A percentile compares a stretch with the other conserved stretches of the same genome.
Evolutionary conservation across 2,113 vertebrate species (phyloP).

Genomic region (Callocephalon fimbriatum): DNA sequence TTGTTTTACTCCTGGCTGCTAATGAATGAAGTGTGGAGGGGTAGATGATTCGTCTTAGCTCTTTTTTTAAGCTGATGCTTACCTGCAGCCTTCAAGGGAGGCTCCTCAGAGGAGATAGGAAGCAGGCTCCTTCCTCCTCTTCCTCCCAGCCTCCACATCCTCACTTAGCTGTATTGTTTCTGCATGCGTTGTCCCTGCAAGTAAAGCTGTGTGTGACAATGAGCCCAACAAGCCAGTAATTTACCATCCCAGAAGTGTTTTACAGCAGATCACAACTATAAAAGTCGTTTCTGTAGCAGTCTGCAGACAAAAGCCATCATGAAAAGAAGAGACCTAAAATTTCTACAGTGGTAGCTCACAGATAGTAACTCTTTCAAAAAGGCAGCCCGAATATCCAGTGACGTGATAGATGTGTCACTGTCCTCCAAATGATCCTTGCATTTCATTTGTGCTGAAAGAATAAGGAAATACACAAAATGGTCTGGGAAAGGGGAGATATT

Average conservation of each 20-base stretch:
- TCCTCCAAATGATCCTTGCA: background rate
- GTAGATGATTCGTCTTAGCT: background rate
- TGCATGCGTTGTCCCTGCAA: background rate
- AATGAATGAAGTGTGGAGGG: background rate
- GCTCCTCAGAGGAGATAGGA: background rate
- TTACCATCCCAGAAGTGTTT: background rate
- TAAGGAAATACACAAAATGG: background rate
- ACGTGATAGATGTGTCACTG: background rate
- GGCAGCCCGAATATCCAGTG: background rate
- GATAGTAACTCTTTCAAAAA: background rate
- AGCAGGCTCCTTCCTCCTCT: background rate
- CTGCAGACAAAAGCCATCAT: background rate
- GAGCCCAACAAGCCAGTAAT: background rate
- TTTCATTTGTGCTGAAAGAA: slow-evolving; percentile 1
- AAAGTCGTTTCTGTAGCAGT: background rate
- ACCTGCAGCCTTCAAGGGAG: background rate
- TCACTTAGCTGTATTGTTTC: background rate
- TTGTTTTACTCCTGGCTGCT: background rate
- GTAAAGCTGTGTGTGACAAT: background rate
- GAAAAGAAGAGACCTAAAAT: background rate
- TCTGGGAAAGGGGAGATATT: background rate
- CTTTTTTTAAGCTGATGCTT: background rate
- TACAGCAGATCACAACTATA: background rate
- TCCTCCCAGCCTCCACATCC: background rate
- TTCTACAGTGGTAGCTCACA: slow-evolving; percentile 1